Base-by-base conservation (phyloP, 2,888 invertebrate genomes). In the Schrankia costaestrigalis region DNA sequence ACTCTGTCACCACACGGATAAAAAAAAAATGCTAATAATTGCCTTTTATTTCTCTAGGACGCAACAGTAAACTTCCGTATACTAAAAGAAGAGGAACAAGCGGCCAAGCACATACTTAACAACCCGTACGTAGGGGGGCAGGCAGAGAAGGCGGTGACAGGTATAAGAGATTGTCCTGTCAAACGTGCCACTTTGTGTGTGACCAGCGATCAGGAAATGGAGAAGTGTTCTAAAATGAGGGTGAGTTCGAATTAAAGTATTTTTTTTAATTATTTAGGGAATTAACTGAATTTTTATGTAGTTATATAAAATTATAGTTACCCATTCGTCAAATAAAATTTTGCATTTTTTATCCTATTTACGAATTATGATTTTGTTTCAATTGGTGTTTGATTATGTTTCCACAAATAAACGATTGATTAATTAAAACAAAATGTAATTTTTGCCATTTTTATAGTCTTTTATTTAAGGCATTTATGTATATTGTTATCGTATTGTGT, bases 151-250 rank as follows among this genome's bases (percentile, higher is more conserved):
- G 90, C 91, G 0, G 94, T 97, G 44, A 82, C 93, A 40, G 93
- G 92, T 1, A 90, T 97, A 1, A 89, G 95, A 31, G 90, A 93
- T 41, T 98, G 98, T 70, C 96, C 97, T 0, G 92, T 97, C 4
- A 90, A 92, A 26, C 87, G 92, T n/a, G 95, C 97, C 85, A 93
- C 93, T 0, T 75, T 98, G 11, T 98, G 98, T 68, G 95, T 98
- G 11, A 96, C 97, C 0, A 98, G 98, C 0, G 94, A 95, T 35
- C 90, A 92, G 0, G 98, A 98, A 77, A 90, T 95, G 85, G 93
- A 93, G 35, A 98, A 98, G 79, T 98, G 98, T 71, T 86, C 94
- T 24, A 94, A 94, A 78, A 97, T 97, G 97, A 93, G 90, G 89
- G 96, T 95, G 77, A 74, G 89, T 17, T 21, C 6, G 5, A 3